Conservation (phyloP, 92 coral and sea anemone genomes). For the Montipora capitata region DNA sequence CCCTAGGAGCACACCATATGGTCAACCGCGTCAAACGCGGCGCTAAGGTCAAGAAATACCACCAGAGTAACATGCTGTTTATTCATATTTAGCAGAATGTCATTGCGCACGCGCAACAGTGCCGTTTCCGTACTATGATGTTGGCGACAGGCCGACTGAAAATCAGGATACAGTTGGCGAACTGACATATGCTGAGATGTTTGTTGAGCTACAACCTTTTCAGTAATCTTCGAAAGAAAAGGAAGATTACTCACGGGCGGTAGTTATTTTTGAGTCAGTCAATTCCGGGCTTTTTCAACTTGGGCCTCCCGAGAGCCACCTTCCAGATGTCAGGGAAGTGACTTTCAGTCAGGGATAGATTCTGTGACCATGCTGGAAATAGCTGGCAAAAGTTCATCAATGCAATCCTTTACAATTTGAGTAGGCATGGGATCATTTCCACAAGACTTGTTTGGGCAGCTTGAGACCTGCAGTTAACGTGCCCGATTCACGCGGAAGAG, state of each 20-base stretch:
- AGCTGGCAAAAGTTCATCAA: slow-evolving; percentile 24
- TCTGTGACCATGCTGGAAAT: too few species aligned
- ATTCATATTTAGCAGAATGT: slow-evolving; percentile 39
- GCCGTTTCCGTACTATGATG: slow-evolving; percentile 14
- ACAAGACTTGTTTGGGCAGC: slow-evolving; percentile 14
- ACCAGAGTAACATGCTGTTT: slow-evolving; percentile 44
- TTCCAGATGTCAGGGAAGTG: too few species aligned
- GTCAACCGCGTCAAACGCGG: slow-evolving; percentile 42
- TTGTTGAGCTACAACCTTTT: too few species aligned
- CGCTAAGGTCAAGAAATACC: slow-evolving; percentile 28
- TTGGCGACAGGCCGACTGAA: slow-evolving; percentile 17
- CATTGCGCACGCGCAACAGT: slow-evolving; percentile 15
- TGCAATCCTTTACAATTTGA: slow-evolving; percentile 13
- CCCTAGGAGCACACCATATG: slow-evolving; percentile 24
- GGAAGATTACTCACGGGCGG: slow-evolving; percentile 40
- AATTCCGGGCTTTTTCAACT: slow-evolving; percentile 13
- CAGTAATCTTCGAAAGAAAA: too few species aligned
- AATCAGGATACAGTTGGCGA: background rate
- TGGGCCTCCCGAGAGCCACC: slow-evolving; percentile 17
- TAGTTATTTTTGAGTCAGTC: slow-evolving; percentile 18
- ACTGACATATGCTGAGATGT: background rate
- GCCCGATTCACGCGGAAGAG: slow-evolving; percentile 1
- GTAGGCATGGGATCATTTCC: slow-evolving; percentile 7
- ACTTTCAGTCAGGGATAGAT: too few species aligned
- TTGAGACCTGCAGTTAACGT: background rate